Conservation (phyloP, 2,888 invertebrate genomes). For the Cremastinae sp. region DNA sequence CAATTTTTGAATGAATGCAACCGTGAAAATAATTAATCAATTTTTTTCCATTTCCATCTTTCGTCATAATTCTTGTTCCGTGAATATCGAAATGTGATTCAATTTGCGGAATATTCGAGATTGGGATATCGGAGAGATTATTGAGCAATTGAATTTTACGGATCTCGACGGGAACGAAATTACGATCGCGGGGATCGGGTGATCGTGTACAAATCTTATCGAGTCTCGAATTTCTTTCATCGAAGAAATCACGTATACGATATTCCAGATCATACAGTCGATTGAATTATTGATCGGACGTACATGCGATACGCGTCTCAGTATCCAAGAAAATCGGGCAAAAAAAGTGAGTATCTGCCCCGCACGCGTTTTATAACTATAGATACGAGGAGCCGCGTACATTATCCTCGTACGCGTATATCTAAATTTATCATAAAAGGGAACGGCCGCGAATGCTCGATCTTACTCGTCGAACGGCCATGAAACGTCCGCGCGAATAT, state of each 20-base stretch:
- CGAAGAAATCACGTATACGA: slow-evolving; percentile 10
- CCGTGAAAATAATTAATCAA: too few species aligned
- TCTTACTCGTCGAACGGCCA: slow-evolving; percentile 48
- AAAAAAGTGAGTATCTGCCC: slow-evolving; percentile 27
- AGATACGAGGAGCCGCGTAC: slow-evolving; percentile 14
- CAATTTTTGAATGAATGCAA: too few species aligned
- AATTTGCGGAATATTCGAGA: not conserved
- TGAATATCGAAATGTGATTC: not conserved
- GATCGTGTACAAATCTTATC: slow-evolving; percentile 1
- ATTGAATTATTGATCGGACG: slow-evolving; percentile 52
- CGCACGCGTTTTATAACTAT: slow-evolving; percentile 22
- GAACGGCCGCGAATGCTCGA: slow-evolving; percentile 51
- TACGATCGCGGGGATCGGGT: too few species aligned
- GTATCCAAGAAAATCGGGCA: slow-evolving; percentile 34
- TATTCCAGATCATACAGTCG: slow-evolving; percentile 36
- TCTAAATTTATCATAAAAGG: slow-evolving; percentile 58
- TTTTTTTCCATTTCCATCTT: not conserved
- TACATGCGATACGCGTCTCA: slow-evolving; percentile 46
- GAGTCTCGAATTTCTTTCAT: slow-evolving; percentile 6
- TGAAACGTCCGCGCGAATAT: slow-evolving; percentile 58
- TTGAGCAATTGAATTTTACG: too few species aligned
- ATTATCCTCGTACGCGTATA: slow-evolving; percentile 6
- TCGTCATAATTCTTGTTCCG: not conserved
- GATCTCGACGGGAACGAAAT: too few species aligned
- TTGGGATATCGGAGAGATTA: not conserved